Evolutionary conservation across 1,140 invertebrate genomes (phyloP).

Genomic region (Pseudachorutes palmiensis): DNA sequence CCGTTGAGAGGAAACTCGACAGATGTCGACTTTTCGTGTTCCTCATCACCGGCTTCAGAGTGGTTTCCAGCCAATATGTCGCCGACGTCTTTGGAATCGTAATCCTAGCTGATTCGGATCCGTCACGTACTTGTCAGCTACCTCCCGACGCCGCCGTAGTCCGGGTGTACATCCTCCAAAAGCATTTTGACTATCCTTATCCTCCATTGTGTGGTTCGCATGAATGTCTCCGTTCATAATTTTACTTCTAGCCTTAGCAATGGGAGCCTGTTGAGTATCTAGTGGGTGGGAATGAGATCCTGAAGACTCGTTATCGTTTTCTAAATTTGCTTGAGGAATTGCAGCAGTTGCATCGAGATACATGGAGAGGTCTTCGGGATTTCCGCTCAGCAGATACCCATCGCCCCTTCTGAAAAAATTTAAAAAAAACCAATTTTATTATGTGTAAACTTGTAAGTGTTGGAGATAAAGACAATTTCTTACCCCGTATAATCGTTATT

Average conservation of each 20-base stretch:
- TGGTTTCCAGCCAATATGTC: conserved; percentile 37
- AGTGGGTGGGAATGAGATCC: conserved; percentile 36
- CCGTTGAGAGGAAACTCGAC: neutral
- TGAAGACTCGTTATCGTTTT: conserved; percentile 33
- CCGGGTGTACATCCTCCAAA: conserved; percentile 51
- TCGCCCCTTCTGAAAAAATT: neutral
- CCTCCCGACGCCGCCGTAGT: conserved; percentile 55
- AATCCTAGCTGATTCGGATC: conserved; percentile 64
- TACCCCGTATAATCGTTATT: conserved; percentile 23
- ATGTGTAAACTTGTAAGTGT: no score
- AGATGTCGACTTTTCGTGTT: neutral
- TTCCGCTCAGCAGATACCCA: neutral
- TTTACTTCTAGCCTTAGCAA: neutral
- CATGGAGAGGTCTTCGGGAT: conserved; percentile 35
- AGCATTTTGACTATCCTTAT: neutral
- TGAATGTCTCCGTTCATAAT: neutral
- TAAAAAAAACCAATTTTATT: neutral
- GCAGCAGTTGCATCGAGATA: conserved; percentile 37
- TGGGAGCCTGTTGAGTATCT: conserved; percentile 13
- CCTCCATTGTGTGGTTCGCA: neutral
- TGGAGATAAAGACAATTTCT: neutral
- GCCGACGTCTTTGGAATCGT: conserved; percentile 58
- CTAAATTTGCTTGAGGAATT: conserved; percentile 26
- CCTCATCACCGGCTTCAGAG: conserved; percentile 5
- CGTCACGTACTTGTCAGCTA: conserved; percentile 63